Evolutionary conservation across 1,140 invertebrate species (phyloP).

Genomic region (Euura lappo): DNA sequence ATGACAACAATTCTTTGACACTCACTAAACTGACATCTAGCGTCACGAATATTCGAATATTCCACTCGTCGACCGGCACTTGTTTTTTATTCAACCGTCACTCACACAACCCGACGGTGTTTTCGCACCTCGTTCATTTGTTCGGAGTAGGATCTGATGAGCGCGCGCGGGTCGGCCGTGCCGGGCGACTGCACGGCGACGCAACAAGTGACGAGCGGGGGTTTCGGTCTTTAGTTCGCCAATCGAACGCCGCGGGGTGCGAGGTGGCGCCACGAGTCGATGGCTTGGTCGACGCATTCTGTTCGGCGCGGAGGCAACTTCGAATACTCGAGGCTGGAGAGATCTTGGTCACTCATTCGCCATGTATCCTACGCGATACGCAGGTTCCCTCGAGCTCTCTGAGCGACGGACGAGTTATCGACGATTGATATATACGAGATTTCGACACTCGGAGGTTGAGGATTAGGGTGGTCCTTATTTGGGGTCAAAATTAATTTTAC

Average conservation of each 20-base stretch:
- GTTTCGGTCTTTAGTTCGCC: neutral
- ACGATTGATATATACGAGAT: too few species aligned
- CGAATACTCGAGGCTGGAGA: neutral
- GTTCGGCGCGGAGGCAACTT: neutral
- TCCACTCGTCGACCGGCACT: too few species aligned
- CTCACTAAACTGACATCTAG: too few species aligned
- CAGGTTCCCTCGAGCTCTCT: too few species aligned
- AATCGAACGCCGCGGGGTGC: neutral
- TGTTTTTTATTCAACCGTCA: neutral
- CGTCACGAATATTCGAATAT: too few species aligned
- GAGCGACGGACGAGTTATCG: too few species aligned
- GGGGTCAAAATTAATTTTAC: too few species aligned
- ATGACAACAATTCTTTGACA: too few species aligned
- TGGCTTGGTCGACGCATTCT: neutral
- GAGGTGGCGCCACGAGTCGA: slow-evolving; percentile 5
- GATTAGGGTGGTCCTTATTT: too few species aligned
- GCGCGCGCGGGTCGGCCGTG: slow-evolving; percentile 16
- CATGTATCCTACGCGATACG: too few species aligned
- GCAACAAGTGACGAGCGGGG: slow-evolving; percentile 32
- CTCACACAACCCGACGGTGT: neutral
- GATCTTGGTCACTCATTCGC: too few species aligned
- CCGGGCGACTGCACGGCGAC: slow-evolving; percentile 30
- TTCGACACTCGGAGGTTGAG: too few species aligned
- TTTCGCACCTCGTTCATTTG: neutral
- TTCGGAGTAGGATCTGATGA: neutral